A percentile compares a stretch with the other conserved stretches of the same genome.
These are phyloP conservation scores for Aix galericulata DNA, from an alignment of 2,113 vertebrate genomes.

Conservation along the genomic window DNA sequence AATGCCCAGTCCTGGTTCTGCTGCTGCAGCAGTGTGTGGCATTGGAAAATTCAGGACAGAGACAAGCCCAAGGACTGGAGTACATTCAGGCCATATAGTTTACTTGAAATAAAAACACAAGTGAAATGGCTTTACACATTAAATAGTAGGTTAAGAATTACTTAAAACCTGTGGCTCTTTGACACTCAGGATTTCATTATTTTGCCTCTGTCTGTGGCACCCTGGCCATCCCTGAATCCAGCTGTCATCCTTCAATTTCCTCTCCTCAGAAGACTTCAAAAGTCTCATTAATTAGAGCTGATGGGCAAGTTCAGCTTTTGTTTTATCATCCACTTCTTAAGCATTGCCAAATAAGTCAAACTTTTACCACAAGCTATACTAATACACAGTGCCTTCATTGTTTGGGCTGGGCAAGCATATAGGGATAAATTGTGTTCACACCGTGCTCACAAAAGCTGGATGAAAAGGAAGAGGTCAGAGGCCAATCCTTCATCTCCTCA, in stretches of 20 bases:
- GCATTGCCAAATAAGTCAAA: neutral
- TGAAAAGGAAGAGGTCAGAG: neutral
- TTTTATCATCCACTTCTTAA: neutral
- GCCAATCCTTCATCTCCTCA: neutral
- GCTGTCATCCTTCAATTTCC: neutral
- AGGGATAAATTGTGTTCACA: neutral
- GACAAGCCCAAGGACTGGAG: neutral
- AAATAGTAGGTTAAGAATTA: neutral
- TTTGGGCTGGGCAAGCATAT: neutral
- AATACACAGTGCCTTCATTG: neutral
- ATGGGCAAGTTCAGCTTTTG: neutral
- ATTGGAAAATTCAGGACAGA: neutral
- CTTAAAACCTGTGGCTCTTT: neutral
- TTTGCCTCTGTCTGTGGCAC: neutral
- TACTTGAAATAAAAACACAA: neutral
- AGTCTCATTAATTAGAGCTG: neutral
- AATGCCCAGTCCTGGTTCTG: neutral
- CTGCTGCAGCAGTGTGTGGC: neutral
- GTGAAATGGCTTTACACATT: neutral
- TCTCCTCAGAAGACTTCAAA: neutral
- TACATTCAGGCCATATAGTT: neutral
- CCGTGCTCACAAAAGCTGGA: fast-evolving
- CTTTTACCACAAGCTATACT: neutral
- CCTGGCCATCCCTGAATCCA: neutral
- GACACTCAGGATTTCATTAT: neutral